Evolutionary conservation across 1,140 invertebrate genomes (phyloP).

Genomic region (Laupala kohalensis): DNA sequence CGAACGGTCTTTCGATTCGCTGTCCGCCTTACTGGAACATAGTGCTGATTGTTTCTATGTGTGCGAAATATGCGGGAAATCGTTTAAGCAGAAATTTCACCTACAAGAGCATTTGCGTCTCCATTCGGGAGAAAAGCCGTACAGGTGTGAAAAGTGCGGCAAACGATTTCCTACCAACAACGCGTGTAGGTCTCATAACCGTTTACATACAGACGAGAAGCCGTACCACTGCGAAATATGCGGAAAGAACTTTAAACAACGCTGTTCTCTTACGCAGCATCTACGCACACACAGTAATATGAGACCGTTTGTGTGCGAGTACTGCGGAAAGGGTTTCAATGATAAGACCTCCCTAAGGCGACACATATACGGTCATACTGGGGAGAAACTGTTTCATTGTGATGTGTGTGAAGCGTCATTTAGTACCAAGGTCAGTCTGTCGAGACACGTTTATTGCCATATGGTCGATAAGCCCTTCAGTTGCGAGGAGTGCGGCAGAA

Average conservation of each 20-base stretch:
- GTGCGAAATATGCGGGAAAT: no score
- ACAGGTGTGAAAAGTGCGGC: conserved; percentile 15
- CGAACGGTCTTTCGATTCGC: no score
- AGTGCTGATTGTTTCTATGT: no score
- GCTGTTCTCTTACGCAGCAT: background rate
- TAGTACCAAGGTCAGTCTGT: background rate
- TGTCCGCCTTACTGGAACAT: no score
- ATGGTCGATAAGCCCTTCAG: no score
- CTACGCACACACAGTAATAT: background rate
- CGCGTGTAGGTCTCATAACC: conserved; percentile 17
- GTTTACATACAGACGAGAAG: conserved; percentile 17
- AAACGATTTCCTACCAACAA: conserved; percentile 17
- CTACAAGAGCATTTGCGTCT: no score
- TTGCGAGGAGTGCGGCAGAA: no score
- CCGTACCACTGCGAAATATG: background rate
- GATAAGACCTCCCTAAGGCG: background rate
- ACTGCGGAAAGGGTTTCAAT: background rate
- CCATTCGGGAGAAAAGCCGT: no score
- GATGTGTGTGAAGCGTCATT: background rate
- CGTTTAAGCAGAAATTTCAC: no score
- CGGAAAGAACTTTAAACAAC: background rate
- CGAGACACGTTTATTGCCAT: no score
- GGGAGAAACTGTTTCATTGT: background rate
- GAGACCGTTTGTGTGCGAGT: background rate
- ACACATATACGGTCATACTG: background rate